These are phyloP conservation scores for Dolichallabes microphthalmus DNA, from an alignment of 2,113 vertebrate genomes.

Conservation along the genomic window DNA sequence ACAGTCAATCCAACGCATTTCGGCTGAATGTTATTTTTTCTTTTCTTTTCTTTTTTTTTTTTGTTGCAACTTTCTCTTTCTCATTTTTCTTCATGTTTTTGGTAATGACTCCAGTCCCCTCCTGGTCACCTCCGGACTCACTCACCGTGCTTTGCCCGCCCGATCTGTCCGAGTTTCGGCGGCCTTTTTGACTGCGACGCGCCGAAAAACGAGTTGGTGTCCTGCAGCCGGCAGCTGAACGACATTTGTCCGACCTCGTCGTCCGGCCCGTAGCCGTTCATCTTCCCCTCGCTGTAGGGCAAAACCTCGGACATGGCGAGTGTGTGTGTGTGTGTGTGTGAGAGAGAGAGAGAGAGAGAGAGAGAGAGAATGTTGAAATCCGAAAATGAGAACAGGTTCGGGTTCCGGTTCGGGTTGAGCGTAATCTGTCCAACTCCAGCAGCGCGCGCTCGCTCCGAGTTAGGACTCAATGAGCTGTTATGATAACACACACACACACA, in stretches of 20 bases:
- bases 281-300: conserved; percentile 96
- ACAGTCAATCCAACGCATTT: not conserved
- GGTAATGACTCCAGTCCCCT: not conserved
- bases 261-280: conserved; percentile 91
- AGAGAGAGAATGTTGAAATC: not conserved
- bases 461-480: conserved; percentile 22
- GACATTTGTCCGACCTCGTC: conserved; percentile 90
- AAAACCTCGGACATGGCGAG: conserved; percentile 89
- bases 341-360: not conserved
- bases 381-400: not conserved
- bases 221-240: conserved; percentile 97
- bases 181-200: conserved; percentile 93
- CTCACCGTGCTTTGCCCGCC: conserved; percentile 93
- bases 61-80: not conserved
- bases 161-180: conserved; percentile 96
- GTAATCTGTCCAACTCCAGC: conserved; percentile 7
- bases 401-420: not conserved
- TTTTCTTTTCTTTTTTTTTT: not conserved
- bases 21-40: not conserved
- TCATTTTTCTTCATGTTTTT: not conserved
- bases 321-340: too few species aligned
- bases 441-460: not conserved
- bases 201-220: conserved; percentile 92
- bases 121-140: not conserved
- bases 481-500: too few species aligned